Evolutionary conservation across 2,113 vertebrate species (phyloP).

Genomic region (Nannobrachium achirus): DNA sequence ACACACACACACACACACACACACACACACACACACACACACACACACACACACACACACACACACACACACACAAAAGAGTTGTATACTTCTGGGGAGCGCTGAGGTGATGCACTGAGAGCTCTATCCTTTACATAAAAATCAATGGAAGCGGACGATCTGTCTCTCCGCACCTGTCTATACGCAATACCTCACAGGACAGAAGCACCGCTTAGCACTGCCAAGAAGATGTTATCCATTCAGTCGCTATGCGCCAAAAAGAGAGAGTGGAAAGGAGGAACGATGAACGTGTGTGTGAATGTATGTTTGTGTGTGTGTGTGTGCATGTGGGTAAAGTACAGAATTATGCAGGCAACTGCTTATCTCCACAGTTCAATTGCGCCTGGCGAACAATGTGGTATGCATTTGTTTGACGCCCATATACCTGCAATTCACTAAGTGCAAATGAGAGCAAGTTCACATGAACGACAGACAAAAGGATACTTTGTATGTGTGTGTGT

Average conservation of each 20-base stretch:
- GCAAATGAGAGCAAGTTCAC: too few relatives aligned
- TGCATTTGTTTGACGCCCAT: too few relatives aligned
- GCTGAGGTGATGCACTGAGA: constrained; percentile 31
- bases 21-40: background rate
- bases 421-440: too few relatives aligned
- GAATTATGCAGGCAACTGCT: too few relatives aligned
- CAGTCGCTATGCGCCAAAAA: constrained; percentile 13
- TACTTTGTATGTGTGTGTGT: background rate
- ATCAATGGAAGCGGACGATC: constrained; percentile 48
- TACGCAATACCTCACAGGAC: constrained; percentile 41
- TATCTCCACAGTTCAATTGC: too few relatives aligned
- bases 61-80: too few relatives aligned
- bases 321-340: background rate
- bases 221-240: constrained; percentile 36
- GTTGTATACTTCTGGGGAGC: constrained; percentile 8
- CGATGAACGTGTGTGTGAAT: constrained; percentile 4
- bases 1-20: background rate
- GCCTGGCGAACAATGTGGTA: too few relatives aligned
- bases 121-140: constrained; percentile 51
- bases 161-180: constrained; percentile 33
- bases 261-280: constrained; percentile 8
- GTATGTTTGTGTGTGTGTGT: constrained; percentile 16
- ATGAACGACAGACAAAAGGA: too few relatives aligned
- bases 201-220: constrained; percentile 6
- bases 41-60: background rate